Conservation (phyloP, 1,140 invertebrate species). For the Habropoda laboriosa region DNA sequence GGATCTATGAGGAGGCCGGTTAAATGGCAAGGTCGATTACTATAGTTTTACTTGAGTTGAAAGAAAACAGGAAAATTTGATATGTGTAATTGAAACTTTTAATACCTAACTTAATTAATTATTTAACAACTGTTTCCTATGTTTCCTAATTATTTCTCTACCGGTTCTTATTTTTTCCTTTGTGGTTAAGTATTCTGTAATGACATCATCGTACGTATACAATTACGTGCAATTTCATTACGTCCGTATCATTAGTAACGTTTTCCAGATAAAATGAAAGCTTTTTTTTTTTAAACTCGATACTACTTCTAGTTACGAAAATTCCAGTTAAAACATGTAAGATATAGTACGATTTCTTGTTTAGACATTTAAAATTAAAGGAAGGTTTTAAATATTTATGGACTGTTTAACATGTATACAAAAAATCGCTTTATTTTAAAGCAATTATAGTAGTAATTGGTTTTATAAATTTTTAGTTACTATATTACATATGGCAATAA, state of each 20-base stretch:
- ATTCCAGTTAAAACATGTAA: background rate
- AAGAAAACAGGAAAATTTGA: slow-evolving; percentile 31
- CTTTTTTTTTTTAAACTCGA: background rate
- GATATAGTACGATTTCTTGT: background rate
- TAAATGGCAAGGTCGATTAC: slow-evolving; percentile 45
- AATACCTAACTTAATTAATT: slow-evolving; percentile 16
- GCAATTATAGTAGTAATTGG: slow-evolving; percentile 29
- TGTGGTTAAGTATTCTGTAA: background rate
- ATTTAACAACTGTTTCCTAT: too few relatives aligned
- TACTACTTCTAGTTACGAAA: background rate
- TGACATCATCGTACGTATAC: background rate
- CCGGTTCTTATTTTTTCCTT: too few relatives aligned
- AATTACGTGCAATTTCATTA: background rate
- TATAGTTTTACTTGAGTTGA: background rate
- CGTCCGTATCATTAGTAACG: background rate
- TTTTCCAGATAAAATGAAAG: background rate
- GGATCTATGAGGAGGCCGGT: slow-evolving; percentile 40
- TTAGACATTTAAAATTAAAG: background rate
- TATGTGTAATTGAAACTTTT: background rate
- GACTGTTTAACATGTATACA: slow-evolving; percentile 44
- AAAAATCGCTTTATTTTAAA: slow-evolving; percentile 60
- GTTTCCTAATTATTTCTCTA: too few relatives aligned
- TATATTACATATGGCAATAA: slow-evolving; percentile 49
- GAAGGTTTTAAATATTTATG: slow-evolving; percentile 16
- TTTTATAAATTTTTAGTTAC: slow-evolving; percentile 44